Evolutionary conservation across 2,797 vertebrate species (phyloP).

Genomic region (Falco biarmicus): DNA sequence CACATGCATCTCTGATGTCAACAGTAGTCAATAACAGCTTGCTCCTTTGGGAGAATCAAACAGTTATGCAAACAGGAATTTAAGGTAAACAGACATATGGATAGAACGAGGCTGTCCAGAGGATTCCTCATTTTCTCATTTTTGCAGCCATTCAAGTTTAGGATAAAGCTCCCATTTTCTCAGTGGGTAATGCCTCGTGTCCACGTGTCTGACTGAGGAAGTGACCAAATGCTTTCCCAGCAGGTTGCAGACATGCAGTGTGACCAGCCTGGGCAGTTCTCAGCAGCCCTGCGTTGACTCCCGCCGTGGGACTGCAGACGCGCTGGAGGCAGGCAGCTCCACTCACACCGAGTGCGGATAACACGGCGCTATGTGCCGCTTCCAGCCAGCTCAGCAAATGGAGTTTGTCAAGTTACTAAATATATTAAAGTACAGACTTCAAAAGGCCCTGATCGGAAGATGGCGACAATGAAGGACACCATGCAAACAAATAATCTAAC

Average conservation of each 20-base stretch:
- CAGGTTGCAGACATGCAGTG: neutral
- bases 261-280: neutral
- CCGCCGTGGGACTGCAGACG: rapidly evolving
- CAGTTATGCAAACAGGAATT: neutral
- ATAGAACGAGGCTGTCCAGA: neutral
- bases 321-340: neutral
- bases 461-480: neutral
- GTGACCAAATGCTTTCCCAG: neutral
- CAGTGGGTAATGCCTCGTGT: neutral
- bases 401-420: neutral
- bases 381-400: neutral
- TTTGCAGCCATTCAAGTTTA: neutral
- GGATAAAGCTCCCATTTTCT: neutral
- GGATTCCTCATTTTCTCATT: neutral
- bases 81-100: neutral
- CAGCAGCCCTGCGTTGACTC: rapidly evolving
- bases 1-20: neutral
- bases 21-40: rapidly evolving
- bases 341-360: rapidly evolving
- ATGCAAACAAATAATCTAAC: neutral
- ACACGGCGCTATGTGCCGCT: neutral
- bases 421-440: neutral
- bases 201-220: rapidly evolving
- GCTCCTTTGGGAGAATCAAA: neutral
- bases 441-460: neutral